Percentiles rank a stretch among this genome's conserved stretches.
Evolutionary conservation across 2,113 vertebrate genomes (phyloP).

Genomic region (Octodon degus): DNA sequence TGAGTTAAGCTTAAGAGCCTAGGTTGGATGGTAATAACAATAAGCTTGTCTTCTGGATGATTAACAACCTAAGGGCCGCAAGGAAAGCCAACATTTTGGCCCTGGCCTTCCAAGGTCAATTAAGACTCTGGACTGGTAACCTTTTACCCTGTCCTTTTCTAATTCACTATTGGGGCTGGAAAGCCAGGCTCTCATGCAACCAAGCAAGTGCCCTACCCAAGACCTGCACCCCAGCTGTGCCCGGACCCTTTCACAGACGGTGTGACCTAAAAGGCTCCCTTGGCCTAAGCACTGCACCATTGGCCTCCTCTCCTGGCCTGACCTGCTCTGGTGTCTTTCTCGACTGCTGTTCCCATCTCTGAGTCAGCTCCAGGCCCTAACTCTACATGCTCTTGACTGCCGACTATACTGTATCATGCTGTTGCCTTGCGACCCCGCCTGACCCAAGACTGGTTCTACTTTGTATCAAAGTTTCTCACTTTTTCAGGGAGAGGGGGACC

Average conservation of each 20-base stretch:
- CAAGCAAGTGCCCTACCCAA: neutral
- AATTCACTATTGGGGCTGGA: neutral
- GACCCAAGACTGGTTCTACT: neutral
- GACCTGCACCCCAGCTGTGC: neutral
- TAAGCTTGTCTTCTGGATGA: too few relatives aligned
- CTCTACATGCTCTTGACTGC: neutral
- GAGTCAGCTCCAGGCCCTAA: neutral
- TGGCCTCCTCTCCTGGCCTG: neutral
- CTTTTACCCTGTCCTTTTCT: neutral
- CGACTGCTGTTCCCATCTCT: neutral
- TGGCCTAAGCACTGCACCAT: neutral
- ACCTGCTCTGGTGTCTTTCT: neutral
- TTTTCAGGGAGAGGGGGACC: neutral
- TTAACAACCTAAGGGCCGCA: too few relatives aligned
- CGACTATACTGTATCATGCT: neutral
- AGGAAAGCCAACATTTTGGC: too few relatives aligned
- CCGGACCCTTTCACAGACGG: neutral
- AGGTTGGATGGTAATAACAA: too few relatives aligned
- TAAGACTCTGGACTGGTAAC: neutral
- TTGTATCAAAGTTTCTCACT: neutral
- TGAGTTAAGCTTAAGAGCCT: too few relatives aligned
- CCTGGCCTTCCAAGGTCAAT: too few relatives aligned
- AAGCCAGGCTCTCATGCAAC: neutral
- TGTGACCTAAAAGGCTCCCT: neutral
- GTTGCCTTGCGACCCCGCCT: neutral